These are phyloP conservation scores for Macheiramphus alcinus DNA, from an alignment of 2,113 vertebrate genomes.

Conservation along the genomic window DNA sequence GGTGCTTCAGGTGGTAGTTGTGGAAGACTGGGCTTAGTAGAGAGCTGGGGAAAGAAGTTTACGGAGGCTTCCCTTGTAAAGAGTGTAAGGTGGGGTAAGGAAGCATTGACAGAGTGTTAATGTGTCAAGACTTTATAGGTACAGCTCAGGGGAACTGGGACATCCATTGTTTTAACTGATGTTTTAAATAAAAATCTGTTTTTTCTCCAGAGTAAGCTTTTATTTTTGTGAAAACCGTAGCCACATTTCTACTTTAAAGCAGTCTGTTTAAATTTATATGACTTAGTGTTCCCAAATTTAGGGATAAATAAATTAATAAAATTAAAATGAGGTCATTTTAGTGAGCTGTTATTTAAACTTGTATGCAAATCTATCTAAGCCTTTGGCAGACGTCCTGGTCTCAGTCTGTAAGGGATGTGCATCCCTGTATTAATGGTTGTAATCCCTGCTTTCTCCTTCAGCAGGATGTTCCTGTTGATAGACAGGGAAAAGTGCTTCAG, in stretches of 20 bases:
- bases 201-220: background rate
- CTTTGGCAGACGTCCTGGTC: background rate
- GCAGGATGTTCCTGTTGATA: background rate
- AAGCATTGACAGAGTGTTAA: background rate
- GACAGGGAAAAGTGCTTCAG: background rate
- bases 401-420: background rate
- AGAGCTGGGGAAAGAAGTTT: background rate
- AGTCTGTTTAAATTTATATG: fast-evolving
- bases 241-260: background rate
- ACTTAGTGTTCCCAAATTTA: background rate
- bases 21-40: background rate
- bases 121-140: background rate
- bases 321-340: background rate
- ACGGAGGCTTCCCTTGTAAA: background rate
- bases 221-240: background rate
- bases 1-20: background rate
- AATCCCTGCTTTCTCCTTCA: background rate
- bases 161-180: background rate
- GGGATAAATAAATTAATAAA: background rate
- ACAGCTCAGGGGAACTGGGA: background rate
- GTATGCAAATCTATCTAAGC: background rate
- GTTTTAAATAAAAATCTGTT: background rate
- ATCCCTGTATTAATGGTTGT: background rate
- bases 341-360: background rate
- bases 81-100: background rate